A percentile compares a stretch with the other conserved stretches of the same genome.
phyloP scores from a whole-genome alignment of 1,140 invertebrate genomes.

The Theocolax elegans region DNA sequence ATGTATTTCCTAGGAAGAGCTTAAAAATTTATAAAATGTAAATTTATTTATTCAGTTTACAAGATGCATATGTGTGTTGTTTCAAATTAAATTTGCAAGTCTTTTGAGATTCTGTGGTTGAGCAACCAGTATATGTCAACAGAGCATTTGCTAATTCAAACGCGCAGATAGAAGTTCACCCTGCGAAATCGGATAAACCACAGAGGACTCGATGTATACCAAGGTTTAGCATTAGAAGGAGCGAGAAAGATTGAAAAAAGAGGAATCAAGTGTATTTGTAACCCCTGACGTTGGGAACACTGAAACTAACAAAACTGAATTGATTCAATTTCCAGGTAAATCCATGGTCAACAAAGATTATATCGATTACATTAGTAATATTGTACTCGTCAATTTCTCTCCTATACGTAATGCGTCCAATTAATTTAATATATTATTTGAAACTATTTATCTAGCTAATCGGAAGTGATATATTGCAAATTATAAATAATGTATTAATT shows the following conservation, averaged over 20 bases:
- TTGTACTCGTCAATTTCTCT: too few species aligned
- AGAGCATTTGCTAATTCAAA: slow-evolving; percentile 6
- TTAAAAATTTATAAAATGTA: too few species aligned
- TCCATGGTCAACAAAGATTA: neutral
- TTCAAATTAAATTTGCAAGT: neutral
- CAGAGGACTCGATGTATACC: neutral
- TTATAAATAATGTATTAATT: too few species aligned
- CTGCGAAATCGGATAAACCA: neutral
- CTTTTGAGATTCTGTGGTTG: neutral
- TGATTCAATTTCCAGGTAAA: neutral
- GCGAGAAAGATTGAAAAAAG: neutral
- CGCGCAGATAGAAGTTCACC: neutral
- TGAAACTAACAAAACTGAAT: neutral
- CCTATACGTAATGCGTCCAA: too few species aligned
- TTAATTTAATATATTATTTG: too few species aligned
- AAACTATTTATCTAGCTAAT: too few species aligned
- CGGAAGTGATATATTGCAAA: too few species aligned
- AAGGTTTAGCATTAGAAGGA: slow-evolving; percentile 2
- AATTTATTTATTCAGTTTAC: too few species aligned
- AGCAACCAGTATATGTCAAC: neutral
- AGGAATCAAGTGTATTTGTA: neutral
- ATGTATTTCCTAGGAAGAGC: too few species aligned
- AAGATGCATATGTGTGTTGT: too few species aligned
- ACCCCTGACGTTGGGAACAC: neutral
- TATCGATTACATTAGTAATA: too few species aligned